Conservation (phyloP, 2,888 invertebrate genomes). For the Busseola fusca region DNA sequence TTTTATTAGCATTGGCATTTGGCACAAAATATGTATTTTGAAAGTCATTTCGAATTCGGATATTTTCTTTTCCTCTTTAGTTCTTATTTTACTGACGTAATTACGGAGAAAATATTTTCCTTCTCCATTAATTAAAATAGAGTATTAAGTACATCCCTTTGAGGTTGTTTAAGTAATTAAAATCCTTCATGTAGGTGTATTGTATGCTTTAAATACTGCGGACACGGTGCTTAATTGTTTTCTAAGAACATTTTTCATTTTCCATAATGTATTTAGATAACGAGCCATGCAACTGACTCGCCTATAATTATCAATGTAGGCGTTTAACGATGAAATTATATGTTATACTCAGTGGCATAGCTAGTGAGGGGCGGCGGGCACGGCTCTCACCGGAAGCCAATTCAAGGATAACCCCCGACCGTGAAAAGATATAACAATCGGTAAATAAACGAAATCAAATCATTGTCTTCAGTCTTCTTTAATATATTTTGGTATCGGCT, state of each 20-base stretch:
- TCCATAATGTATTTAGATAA: background rate
- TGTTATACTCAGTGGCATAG: too few relatives aligned
- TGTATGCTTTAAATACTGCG: background rate
- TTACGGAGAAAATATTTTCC: background rate
- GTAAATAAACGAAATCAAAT: too few relatives aligned
- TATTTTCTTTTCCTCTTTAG: background rate
- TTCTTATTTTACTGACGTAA: background rate
- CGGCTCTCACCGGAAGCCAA: too few relatives aligned
- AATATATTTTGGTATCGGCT: too few relatives aligned
- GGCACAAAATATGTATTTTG: conserved; percentile 14
- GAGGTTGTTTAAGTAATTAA: conserved; percentile 8
- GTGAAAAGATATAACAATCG: too few relatives aligned
- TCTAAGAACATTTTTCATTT: background rate
- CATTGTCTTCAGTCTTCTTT: too few relatives aligned
- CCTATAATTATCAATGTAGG: background rate
- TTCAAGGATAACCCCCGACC: too few relatives aligned
- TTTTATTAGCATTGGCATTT: conserved; percentile 18
- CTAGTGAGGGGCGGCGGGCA: too few relatives aligned
- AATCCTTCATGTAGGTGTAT: background rate
- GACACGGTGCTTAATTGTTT: conserved; percentile 4
- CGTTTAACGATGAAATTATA: background rate
- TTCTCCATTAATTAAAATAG: background rate
- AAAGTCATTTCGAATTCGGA: background rate
- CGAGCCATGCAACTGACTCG: background rate
- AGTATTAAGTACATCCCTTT: conserved; percentile 1